A percentile compares a stretch with the other conserved stretches of the same genome.
Conservation (phyloP, 2,888 invertebrate species). For the Philereme vetulata region DNA sequence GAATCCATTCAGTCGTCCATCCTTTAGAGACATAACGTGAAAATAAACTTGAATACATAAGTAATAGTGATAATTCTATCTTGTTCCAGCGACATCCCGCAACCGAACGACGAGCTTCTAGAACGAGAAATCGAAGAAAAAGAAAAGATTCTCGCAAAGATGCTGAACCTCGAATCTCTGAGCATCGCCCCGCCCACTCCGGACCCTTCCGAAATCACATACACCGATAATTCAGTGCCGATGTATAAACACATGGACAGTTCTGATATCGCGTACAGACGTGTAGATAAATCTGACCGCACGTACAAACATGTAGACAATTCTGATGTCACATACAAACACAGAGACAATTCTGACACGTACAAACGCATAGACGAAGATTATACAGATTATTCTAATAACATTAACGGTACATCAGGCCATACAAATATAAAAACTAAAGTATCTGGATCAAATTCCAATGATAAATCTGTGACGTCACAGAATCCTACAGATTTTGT, state of each 20-base stretch:
- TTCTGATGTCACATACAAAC: conserved; percentile 14
- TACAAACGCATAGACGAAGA: conserved; percentile 16
- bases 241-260: conserved; percentile 22
- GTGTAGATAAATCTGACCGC: conserved; percentile 3
- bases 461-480: neutral
- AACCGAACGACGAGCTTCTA: conserved; percentile 86
- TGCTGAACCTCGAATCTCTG: conserved; percentile 85
- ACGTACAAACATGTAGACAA: conserved; percentile 14
- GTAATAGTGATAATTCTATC: neutral
- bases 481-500: conserved; percentile 56
- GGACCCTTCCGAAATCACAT: conserved; percentile 18
- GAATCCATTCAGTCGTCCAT: too few relatives aligned
- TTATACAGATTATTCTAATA: neutral
- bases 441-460: neutral
- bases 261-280: conserved; percentile 12
- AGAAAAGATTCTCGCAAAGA: conserved; percentile 88
- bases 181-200: conserved; percentile 53
- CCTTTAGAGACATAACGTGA: too few relatives aligned
- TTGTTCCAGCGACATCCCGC: conserved; percentile 73
- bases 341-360: conserved; percentile 15
- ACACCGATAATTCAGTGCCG: conserved; percentile 4
- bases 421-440: neutral
- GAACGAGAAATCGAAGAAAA: conserved; percentile 89
- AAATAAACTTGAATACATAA: too few relatives aligned
- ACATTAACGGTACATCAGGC: conserved; percentile 14